Conservation (phyloP, 2,113 vertebrate species). For the Lipophrys pholis region DNA sequence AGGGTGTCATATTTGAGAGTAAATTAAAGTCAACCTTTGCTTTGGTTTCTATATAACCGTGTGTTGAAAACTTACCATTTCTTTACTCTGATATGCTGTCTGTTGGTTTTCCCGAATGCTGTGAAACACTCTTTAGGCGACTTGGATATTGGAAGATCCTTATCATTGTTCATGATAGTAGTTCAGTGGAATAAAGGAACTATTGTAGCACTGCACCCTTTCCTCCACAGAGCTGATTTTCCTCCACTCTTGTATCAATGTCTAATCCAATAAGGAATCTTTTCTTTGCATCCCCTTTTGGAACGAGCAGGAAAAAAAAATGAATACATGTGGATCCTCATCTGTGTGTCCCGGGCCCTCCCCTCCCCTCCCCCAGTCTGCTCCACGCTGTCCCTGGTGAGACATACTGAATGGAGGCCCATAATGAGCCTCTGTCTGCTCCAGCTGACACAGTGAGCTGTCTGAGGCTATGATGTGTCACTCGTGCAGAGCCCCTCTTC, state of each 20-base stretch:
- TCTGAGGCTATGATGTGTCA: constrained; percentile 74
- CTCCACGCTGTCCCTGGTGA: constrained; percentile 58
- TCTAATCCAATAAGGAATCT: constrained; percentile 24
- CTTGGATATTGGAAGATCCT: no score
- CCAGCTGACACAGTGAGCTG: constrained; percentile 69
- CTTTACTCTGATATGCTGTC: no score
- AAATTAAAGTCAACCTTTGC: no score
- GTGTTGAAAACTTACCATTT: no score
- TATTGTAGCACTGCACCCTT: no score
- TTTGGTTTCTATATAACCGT: no score
- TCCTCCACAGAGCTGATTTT: not conserved
- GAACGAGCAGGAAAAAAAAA: constrained; percentile 2
- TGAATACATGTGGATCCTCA: constrained; percentile 12
- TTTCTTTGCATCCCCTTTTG: constrained; percentile 20
- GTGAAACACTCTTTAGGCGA: no score
- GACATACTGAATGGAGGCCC: constrained; percentile 56
- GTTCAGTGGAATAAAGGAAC: no score
- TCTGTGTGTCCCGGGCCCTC: not conserved
- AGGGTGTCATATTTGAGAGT: no score
- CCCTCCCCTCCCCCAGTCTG: constrained; percentile 29
- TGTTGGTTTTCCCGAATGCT: no score
- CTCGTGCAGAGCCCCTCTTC: constrained; percentile 34
- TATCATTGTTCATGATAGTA: no score
- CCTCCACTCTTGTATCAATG: constrained; percentile 7
- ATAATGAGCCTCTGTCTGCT: constrained; percentile 80